A percentile compares a stretch with the other conserved stretches of the same genome.
Conservation (phyloP, 2,797 vertebrate species). For the Ibycter americanus region DNA sequence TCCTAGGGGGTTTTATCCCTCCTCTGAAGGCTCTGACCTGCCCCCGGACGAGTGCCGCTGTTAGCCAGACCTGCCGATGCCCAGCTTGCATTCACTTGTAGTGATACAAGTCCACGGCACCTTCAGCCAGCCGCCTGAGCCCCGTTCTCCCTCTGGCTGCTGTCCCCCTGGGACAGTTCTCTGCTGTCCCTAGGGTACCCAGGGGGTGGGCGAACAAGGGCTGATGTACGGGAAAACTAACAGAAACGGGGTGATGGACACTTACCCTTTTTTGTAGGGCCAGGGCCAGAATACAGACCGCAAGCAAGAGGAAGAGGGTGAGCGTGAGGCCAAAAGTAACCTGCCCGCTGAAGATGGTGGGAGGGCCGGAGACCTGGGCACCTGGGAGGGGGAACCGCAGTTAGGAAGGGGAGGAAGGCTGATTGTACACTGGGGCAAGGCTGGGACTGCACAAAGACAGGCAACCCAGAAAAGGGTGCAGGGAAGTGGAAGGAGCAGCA, state of each 20-base stretch:
- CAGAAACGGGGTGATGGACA: not conserved
- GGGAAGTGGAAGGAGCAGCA: not conserved
- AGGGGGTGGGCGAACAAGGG: not conserved
- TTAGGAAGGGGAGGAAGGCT: not conserved
- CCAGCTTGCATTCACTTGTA: too few relatives aligned
- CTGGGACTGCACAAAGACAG: not conserved
- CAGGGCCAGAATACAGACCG: not conserved
- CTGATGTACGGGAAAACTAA: not conserved
- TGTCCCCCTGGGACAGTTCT: not conserved
- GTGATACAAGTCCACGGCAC: not conserved
- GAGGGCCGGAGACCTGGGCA: constrained; percentile 40
- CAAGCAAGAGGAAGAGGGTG: constrained; percentile 46
- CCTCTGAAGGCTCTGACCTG: not conserved
- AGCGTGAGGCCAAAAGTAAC: constrained; percentile 38
- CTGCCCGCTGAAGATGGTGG: constrained; percentile 33
- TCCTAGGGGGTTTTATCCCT: not conserved
- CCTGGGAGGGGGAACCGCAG: constrained; percentile 41
- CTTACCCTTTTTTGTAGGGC: constrained; percentile 68
- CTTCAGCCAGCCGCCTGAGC: not conserved
- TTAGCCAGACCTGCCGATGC: not conserved
- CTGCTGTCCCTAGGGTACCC: not conserved
- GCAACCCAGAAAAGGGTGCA: not conserved
- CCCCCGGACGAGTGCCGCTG: not conserved
- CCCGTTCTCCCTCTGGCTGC: not conserved
- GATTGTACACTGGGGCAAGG: not conserved